These are phyloP conservation scores for Asteroscopus sphinx DNA, from an alignment of 2,888 invertebrate species.

Conservation along the genomic window DNA sequence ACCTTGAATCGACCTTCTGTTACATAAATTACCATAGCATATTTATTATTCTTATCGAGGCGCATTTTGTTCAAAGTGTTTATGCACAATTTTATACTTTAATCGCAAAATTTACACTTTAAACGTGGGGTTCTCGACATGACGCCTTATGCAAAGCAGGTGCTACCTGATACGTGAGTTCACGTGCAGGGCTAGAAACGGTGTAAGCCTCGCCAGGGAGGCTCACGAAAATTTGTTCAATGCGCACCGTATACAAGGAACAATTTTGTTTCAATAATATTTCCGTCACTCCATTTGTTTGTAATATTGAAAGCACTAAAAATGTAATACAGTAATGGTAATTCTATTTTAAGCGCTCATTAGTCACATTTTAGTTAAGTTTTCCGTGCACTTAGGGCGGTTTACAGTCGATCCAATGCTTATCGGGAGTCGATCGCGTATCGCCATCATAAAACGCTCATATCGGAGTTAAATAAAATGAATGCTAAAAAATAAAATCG, in stretches of 20 bases:
- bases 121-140: constrained; percentile 84
- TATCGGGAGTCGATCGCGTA: constrained; percentile 80
- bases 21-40: constrained; percentile 62
- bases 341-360: constrained; percentile 64
- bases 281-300: constrained; percentile 40
- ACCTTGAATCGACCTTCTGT: constrained; percentile 76
- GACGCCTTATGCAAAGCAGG: constrained; percentile 90
- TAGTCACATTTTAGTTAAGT: constrained; percentile 71
- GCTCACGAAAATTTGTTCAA: constrained; percentile 62
- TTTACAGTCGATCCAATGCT: constrained; percentile 62
- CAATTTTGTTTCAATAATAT: constrained; percentile 51
- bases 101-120: constrained; percentile 88
- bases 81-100: constrained; percentile 84
- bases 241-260: constrained; percentile 49
- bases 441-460: constrained; percentile 83
- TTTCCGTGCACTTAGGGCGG: constrained; percentile 62
- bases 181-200: constrained; percentile 66
- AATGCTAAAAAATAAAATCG: constrained; percentile 74
- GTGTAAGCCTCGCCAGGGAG: constrained; percentile 60
- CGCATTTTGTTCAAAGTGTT: constrained; percentile 75
- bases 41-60: constrained; percentile 79
- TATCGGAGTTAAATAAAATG: constrained; percentile 78
- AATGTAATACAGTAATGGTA: constrained; percentile 63
- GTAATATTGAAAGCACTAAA: constrained; percentile 60
- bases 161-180: constrained; percentile 87